These are phyloP conservation scores for Drosophila borborema DNA, from an alignment of 2,888 invertebrate species.

Conservation along the genomic window DNA sequence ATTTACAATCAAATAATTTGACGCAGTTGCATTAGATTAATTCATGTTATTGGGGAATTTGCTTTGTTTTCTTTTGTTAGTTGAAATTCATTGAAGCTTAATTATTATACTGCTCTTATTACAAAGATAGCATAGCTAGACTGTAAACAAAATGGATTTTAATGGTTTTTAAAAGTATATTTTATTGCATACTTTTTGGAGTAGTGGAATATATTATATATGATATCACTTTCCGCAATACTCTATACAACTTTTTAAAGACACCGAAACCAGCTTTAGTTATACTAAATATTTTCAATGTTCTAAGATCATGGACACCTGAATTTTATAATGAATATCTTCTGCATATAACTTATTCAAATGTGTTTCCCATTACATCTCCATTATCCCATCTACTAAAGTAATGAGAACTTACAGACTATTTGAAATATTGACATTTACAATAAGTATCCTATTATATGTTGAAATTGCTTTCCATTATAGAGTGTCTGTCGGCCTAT, in stretches of 20 bases:
- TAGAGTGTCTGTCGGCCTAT: not conserved
- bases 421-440: too few species aligned
- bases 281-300: not conserved
- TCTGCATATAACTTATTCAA: too few species aligned
- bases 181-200: slow-evolving; percentile 45
- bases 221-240: too few species aligned
- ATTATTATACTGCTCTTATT: slow-evolving; percentile 13
- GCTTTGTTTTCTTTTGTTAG: not conserved
- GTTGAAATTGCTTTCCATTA: too few species aligned
- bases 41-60: not conserved
- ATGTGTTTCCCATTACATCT: too few species aligned
- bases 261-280: not conserved
- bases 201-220: not conserved
- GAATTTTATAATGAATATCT: too few species aligned
- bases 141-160: not conserved
- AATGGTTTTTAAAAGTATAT: too few species aligned
- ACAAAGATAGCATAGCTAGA: slow-evolving; percentile 3
- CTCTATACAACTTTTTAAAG: not conserved
- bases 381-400: too few species aligned
- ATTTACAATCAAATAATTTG: not conserved
- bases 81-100: slow-evolving; percentile 28
- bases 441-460: too few species aligned
- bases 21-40: slow-evolving; percentile 4
- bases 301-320: too few species aligned
- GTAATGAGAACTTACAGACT: too few species aligned